Base-by-base conservation (phyloP, 2,113 vertebrate genomes). In the Nannospalax galili region DNA sequence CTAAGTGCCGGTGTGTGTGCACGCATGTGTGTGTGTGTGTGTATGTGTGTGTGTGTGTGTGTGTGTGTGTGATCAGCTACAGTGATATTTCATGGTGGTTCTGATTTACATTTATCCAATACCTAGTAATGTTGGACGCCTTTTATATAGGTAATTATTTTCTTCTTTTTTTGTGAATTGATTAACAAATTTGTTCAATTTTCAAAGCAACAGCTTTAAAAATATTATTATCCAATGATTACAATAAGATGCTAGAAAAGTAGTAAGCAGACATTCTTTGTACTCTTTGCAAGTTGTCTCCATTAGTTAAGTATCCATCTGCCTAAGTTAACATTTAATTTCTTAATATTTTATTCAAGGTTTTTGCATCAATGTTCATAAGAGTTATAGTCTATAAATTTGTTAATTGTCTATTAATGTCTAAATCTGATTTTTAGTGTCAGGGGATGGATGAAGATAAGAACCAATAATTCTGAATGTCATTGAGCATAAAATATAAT, bases 331-430 rank as follows among this genome's bases (percentile, higher is more conserved):
- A 62, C 52, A 81, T 37, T n/a, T 5, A 64, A 26, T 78, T 65
- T 89, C 48, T 90, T 84, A 88, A 35, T 73, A 91, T 28, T 86
- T 65, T 74, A 85, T 28, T 86, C 42, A 93, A 62, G 32, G 26
- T 80, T 37, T 67, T 17, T 74, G 5, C 0, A 28, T 90, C 81
- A 67, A 2, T 80, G 32, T 40, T 73, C 15, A 22, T 32, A 20
- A 74, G 58, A n/a, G 19, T 60, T 32, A 12, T 7, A 30, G 28
- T 26, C 32, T 70, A 12, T 32, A 60, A 58, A 74, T 62, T 48
- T n/a, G 32, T 37, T 78, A 42, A 45, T 64, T 64, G 0, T 56
- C 15, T 30, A 26, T 62, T 60, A 35, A 58, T 74, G 17, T 69
- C 12, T 75, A 24, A 48, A 20, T 73, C 52, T 64, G 24, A 30